Conservation (phyloP, 2,113 vertebrate genomes). For the Eurystomus gularis region DNA sequence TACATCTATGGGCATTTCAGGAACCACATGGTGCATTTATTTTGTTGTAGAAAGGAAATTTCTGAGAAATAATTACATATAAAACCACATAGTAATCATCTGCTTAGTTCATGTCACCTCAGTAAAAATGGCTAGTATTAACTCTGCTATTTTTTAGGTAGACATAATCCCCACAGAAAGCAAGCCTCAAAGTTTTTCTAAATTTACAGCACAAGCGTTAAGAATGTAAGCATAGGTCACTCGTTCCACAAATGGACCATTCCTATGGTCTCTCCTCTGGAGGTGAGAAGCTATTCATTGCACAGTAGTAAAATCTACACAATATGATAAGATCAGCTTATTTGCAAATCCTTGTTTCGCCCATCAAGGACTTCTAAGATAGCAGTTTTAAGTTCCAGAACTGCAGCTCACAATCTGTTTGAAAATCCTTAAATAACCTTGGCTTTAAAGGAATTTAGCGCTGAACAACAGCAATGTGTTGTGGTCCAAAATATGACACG, state of each 20-base stretch:
- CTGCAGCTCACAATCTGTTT: neutral
- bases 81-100: neutral
- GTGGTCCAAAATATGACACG: neutral
- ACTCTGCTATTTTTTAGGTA: neutral
- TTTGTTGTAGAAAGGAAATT: neutral
- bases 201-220: neutral
- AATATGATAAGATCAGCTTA: neutral
- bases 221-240: neutral
- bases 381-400: neutral
- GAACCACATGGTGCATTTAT: neutral
- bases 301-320: neutral
- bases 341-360: neutral
- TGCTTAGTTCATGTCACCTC: neutral
- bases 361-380: neutral
- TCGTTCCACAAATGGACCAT: neutral
- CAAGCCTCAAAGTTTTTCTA: neutral
- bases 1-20: neutral
- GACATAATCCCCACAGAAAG: neutral
- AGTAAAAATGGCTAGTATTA: neutral
- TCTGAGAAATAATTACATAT: neutral
- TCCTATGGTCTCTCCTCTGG: neutral
- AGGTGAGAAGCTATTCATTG: neutral
- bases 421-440: neutral
- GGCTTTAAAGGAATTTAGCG: neutral
- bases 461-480: neutral